phyloP scores from a whole-genome alignment of 2,888 invertebrate genomes.

The Drosophila atripex region DNA sequence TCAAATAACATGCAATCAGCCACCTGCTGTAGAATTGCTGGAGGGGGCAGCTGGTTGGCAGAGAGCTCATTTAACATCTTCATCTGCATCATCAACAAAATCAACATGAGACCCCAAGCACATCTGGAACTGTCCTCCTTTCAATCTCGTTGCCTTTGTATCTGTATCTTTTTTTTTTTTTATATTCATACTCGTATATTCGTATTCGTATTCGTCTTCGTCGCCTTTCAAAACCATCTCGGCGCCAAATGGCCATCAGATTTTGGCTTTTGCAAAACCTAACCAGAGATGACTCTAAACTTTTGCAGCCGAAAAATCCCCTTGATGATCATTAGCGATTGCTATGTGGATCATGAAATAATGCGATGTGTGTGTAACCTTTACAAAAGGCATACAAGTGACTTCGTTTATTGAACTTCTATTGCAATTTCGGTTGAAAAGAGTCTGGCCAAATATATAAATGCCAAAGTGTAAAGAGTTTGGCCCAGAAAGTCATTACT shows the following conservation, averaged over 20 bases:
- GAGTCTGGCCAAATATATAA: conserved; percentile 12
- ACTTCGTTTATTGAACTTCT: conserved; percentile 38
- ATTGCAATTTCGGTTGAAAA: conserved; percentile 48
- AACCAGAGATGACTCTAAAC: conserved; percentile 45
- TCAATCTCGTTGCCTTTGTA: conserved; percentile 37
- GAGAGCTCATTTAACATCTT: conserved; percentile 46
- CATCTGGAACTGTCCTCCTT: conserved; percentile 62
- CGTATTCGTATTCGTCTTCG: conserved; percentile 13
- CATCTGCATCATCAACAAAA: conserved; percentile 50
- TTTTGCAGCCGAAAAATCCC: conserved; percentile 51
- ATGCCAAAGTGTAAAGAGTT: conserved; percentile 41
- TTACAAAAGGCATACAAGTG: conserved; percentile 54
- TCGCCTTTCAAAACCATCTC: conserved; percentile 50
- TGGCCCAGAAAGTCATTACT: conserved; percentile 58
- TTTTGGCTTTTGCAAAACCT: conserved; percentile 43
- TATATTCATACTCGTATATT: background rate
- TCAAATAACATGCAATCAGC: conserved; percentile 42
- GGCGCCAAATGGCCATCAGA: conserved; percentile 52
- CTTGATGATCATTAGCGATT: conserved; percentile 52
- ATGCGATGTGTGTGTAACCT: conserved; percentile 59
- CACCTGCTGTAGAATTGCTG: conserved; percentile 44
- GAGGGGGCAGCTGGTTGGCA: conserved; percentile 13
- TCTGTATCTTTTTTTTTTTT: background rate
- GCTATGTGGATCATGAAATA: conserved; percentile 28
- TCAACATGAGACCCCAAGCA: conserved; percentile 29